A percentile compares a stretch with the other conserved stretches of the same genome.
phyloP scores from a whole-genome alignment of 2,888 invertebrate species.

The Smittia aterrima region DNA sequence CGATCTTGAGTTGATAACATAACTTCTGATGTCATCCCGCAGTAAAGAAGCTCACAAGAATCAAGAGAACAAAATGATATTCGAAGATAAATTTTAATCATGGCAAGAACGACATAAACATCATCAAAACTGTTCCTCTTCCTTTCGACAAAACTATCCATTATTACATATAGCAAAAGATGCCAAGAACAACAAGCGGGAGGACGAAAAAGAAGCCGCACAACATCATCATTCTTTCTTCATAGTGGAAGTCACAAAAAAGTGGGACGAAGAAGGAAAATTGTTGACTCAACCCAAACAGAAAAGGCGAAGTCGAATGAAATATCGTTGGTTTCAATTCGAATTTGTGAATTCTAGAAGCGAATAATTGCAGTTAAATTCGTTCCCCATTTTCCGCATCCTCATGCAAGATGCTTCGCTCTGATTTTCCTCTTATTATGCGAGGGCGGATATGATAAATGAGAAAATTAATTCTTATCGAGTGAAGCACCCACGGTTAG shows the following conservation, averaged over 20 bases:
- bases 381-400: not conserved
- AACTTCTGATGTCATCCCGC: too few species aligned
- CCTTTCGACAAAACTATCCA: constrained; percentile 4
- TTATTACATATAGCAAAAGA: not conserved
- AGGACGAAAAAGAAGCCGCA: not conserved
- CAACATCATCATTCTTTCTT: not conserved
- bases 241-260: not conserved
- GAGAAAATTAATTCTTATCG: too few species aligned
- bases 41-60: too few species aligned
- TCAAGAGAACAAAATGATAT: not conserved
- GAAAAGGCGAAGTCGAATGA: not conserved
- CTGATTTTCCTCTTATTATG: too few species aligned
- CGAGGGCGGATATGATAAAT: too few species aligned
- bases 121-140: not conserved
- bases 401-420: not conserved
- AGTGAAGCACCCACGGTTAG: too few species aligned
- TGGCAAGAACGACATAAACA: not conserved
- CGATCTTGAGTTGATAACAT: too few species aligned
- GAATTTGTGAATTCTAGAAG: not conserved
- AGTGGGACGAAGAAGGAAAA: not conserved
- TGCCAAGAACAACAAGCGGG: constrained; percentile 3
- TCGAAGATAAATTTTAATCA: constrained; percentile 3
- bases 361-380: constrained; percentile 10
- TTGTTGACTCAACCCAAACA: not conserved
- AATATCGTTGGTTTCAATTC: not conserved